phyloP scores from a whole-genome alignment of 1,140 invertebrate genomes.

The Thaumatotibia leucotreta region DNA sequence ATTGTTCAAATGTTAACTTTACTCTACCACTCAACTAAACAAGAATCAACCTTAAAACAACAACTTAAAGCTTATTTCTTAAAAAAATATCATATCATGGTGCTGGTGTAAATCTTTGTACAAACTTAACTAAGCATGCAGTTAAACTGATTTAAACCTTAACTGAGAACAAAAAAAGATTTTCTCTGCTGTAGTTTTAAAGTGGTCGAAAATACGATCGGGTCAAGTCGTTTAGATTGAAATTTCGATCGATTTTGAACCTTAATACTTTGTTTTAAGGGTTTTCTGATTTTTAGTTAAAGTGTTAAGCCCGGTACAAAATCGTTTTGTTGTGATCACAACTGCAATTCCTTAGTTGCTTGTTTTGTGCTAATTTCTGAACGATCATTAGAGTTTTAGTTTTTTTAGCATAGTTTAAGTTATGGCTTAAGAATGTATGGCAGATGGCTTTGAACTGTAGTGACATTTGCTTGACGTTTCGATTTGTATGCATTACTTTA shows the following conservation, averaged over 20 bases:
- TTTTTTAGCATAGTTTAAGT: not conserved
- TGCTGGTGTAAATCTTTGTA: not conserved
- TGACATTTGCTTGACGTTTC: not conserved
- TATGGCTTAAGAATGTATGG: not conserved
- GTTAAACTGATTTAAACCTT: not conserved
- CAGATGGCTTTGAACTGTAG: not conserved
- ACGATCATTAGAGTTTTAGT: not conserved
- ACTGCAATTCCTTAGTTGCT: slow-evolving; percentile 1
- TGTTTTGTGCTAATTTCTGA: slow-evolving; percentile 11
- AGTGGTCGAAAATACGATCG: not conserved
- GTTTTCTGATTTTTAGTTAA: not conserved
- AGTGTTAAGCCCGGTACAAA: not conserved
- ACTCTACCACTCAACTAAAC: not conserved
- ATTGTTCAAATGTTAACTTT: not conserved
- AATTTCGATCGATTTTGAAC: not conserved
- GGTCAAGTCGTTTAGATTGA: not conserved
- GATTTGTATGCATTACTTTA: not conserved
- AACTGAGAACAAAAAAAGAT: not conserved
- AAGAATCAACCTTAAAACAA: not conserved
- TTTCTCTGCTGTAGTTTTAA: not conserved
- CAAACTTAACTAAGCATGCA: not conserved
- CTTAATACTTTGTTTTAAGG: not conserved
- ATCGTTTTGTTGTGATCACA: not conserved
- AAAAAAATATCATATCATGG: not conserved
- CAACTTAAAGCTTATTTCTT: not conserved